Evolutionary conservation across 2,888 invertebrate genomes (phyloP).

Genomic region (Stegophylla sp.): DNA sequence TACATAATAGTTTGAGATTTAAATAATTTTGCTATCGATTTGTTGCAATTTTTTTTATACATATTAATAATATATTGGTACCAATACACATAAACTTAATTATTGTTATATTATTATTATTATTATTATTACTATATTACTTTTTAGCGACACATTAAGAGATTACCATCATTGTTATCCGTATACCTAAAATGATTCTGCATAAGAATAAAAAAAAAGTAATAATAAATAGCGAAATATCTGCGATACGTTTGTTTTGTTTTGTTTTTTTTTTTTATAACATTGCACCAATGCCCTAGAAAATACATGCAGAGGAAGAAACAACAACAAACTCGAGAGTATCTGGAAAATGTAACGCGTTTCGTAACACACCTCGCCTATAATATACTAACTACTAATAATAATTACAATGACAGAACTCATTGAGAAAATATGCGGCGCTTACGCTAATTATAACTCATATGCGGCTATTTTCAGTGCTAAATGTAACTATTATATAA

Average conservation of each 20-base stretch:
- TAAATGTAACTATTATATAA: constrained; percentile 33
- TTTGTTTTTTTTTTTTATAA: constrained; percentile 12
- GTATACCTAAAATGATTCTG: constrained; percentile 12
- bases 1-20: neutral
- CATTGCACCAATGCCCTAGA: constrained; percentile 20
- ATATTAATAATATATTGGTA: neutral
- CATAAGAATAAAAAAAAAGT: neutral
- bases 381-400: too few species aligned
- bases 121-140: too few species aligned
- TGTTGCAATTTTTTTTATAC: constrained; percentile 1
- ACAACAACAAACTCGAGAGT: neutral
- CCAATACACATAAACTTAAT: neutral
- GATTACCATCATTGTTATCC: neutral
- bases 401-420: constrained; percentile 41
- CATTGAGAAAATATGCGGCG: constrained; percentile 47
- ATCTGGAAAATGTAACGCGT: neutral
- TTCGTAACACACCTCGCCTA: neutral
- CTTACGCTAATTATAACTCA: constrained; percentile 38
- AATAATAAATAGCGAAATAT: neutral
- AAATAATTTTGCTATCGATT: constrained; percentile 1
- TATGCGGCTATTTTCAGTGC: constrained; percentile 27
- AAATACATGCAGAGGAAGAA: constrained; percentile 42
- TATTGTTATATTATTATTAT: neutral
- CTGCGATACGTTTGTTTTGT: constrained; percentile 17
- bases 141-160: too few species aligned